Evolutionary conservation across 2,888 invertebrate species (phyloP).

Genomic region (Aelia acuminata): DNA sequence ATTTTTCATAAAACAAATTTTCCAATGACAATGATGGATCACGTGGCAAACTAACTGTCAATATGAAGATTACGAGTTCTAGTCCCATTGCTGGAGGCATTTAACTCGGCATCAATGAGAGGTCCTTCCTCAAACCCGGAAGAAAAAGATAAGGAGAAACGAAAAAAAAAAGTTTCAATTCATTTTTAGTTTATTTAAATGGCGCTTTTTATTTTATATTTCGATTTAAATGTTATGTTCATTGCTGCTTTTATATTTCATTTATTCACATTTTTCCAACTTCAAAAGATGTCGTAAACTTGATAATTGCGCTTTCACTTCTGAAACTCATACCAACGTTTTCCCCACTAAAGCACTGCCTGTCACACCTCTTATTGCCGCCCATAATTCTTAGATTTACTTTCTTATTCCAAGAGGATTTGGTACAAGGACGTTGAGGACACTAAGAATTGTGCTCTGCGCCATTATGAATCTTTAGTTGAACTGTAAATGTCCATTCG

Average conservation of each 20-base stretch:
- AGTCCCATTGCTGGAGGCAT: too few relatives aligned
- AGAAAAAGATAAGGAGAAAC: too few relatives aligned
- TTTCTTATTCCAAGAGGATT: slow-evolving; percentile 35
- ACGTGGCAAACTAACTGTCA: too few relatives aligned
- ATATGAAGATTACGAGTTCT: too few relatives aligned
- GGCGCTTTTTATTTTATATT: too few relatives aligned
- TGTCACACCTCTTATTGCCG: not conserved
- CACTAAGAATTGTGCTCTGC: not conserved
- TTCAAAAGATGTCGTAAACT: not conserved
- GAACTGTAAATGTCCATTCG: slow-evolving; percentile 40
- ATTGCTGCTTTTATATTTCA: not conserved
- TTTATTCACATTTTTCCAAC: not conserved
- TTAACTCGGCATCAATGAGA: too few relatives aligned
- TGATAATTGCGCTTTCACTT: not conserved
- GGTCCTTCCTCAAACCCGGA: too few relatives aligned
- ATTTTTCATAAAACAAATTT: too few relatives aligned
- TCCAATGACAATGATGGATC: too few relatives aligned
- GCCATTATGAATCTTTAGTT: slow-evolving; percentile 20
- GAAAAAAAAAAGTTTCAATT: too few relatives aligned
- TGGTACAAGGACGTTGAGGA: slow-evolving; percentile 19
- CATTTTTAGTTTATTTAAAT: too few relatives aligned
- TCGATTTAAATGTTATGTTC: too few relatives aligned
- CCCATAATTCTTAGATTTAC: slow-evolving; percentile 20
- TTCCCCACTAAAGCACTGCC: not conserved
- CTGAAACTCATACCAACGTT: not conserved